Evolutionary conservation across 2,797 vertebrate genomes (phyloP), one percentile per base, ranked within the genome.

Genomic region (Sphenodon punctatus): DNA sequence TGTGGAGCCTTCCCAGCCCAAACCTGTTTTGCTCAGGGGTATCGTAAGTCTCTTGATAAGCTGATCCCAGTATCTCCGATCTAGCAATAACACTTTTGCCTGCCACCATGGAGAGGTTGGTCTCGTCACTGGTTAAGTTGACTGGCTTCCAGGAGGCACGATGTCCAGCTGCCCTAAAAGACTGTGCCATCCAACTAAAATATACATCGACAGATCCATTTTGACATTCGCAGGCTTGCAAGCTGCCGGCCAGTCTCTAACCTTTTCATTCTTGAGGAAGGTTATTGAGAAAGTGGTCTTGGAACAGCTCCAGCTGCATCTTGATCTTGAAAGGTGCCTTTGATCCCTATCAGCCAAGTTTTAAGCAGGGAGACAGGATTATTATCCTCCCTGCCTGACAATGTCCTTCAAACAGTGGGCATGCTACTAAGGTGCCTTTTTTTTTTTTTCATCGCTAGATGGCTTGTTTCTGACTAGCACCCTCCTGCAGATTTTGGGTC

Each of bases 1-100:
- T n/a, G n/a, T n/a, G n/a, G n/a, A n/a, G n/a, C n/a, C n/a, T n/a
- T n/a, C 22, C 10, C 67, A 34, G 32, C 67, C 84, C 42, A 55
- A 74, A 67, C 23, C 53, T n/a, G 41, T 3, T 23, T 73, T 46
- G 49, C 56, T 41, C 30, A 65, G 60, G 0, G 0, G 56, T n/a
- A n/a, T n/a, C n/a, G n/a, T n/a, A n/a, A 65, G 41, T 0, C 0
- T 8, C 32, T 1, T 2, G 27, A 78, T 42, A 0, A 0, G 58
- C 49, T 58, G 45, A 27, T 75, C 42, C 30, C 41, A 32, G 32
- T 56, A 38, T 34, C 75, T 38, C 70, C 5, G 48, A 32, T 27
- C 51, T 68, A 49, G 53, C 19, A 49, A 36, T 48, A 8, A 7
- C 11, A n/a, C 72, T 74, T 71, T 36, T 59, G 48, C 41, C 48